Conservation (phyloP, 2,113 vertebrate genomes). For the Ranitomeya imitator region DNA sequence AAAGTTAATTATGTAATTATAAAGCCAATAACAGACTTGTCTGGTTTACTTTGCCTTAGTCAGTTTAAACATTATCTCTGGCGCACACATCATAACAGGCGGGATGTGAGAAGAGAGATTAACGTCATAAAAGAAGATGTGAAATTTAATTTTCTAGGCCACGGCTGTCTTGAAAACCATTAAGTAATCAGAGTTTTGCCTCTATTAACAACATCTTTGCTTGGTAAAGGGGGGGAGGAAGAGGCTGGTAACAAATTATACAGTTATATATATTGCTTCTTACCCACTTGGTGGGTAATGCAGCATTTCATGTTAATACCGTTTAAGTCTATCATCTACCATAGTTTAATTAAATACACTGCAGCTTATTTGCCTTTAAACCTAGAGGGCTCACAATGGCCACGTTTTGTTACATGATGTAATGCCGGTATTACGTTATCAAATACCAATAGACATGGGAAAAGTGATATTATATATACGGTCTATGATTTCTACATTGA, state of each 20-base stretch:
- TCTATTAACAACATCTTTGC: conserved; percentile 78
- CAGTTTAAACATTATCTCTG: conserved; percentile 99
- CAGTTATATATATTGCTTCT: conserved; percentile 54
- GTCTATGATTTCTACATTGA: not conserved
- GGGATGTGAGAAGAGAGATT: conserved; percentile 99
- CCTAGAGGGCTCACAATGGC: conserved; percentile 6
- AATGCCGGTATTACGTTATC: not conserved
- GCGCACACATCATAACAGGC: conserved; percentile 98
- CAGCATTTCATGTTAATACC: conserved; percentile 54
- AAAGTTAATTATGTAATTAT: conserved; percentile 99
- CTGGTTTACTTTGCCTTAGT: conserved; percentile 99
- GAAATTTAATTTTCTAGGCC: conserved; percentile 99
- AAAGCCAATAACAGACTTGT: conserved; percentile 99
- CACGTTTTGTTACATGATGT: not conserved
- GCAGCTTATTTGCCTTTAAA: conserved; percentile 39
- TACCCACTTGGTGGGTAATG: conserved; percentile 50
- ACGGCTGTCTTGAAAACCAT: conserved; percentile 99
- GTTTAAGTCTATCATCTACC: conserved; percentile 38
- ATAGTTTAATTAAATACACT: conserved; percentile 44
- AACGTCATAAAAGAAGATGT: conserved; percentile 99
- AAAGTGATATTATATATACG: not conserved
- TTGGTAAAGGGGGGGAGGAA: conserved; percentile 23
- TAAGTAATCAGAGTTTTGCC: conserved; percentile 99
- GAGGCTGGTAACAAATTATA: conserved; percentile 53
- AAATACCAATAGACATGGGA: not conserved